Conservation (phyloP, 2,888 invertebrate species). For the Alitta virens region DNA sequence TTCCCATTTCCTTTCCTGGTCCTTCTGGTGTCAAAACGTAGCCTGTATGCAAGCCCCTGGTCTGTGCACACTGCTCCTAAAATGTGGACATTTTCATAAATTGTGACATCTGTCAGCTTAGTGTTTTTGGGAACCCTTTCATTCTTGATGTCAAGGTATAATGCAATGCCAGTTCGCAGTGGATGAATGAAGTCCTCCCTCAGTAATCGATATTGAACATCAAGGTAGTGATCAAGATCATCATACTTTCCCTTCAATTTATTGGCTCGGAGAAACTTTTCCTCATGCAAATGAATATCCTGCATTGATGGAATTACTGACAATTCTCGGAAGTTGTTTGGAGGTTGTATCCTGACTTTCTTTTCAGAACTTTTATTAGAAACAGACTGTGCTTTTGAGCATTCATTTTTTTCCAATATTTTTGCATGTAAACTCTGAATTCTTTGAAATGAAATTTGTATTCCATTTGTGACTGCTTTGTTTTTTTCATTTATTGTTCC, state of each 20-base stretch:
- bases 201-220: conserved; percentile 74
- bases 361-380: too few species aligned
- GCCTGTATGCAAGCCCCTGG: conserved; percentile 32
- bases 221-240: conserved; percentile 70
- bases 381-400: too few species aligned
- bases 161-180: conserved; percentile 67
- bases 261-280: conserved; percentile 63
- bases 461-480: too few species aligned
- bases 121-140: neutral
- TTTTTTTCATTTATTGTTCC: too few species aligned
- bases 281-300: conserved; percentile 44
- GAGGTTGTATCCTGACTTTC: too few species aligned
- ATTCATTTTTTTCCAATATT: too few species aligned
- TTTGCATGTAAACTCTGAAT: too few species aligned
- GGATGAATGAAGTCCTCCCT: conserved; percentile 79
- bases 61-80: conserved; percentile 28
- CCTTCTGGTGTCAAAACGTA: conserved; percentile 25
- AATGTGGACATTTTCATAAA: conserved; percentile 37
- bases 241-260: conserved; percentile 66
- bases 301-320: conserved; percentile 43
- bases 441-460: too few species aligned
- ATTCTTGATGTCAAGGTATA: conserved; percentile 29
- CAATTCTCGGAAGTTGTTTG: too few species aligned
- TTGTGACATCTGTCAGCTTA: conserved; percentile 20
- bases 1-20: conserved; percentile 52